A percentile compares a stretch with the other conserved stretches of the same genome.
phyloP scores from a whole-genome alignment of 2,888 invertebrate species.

The Ophion obscuratus region DNA sequence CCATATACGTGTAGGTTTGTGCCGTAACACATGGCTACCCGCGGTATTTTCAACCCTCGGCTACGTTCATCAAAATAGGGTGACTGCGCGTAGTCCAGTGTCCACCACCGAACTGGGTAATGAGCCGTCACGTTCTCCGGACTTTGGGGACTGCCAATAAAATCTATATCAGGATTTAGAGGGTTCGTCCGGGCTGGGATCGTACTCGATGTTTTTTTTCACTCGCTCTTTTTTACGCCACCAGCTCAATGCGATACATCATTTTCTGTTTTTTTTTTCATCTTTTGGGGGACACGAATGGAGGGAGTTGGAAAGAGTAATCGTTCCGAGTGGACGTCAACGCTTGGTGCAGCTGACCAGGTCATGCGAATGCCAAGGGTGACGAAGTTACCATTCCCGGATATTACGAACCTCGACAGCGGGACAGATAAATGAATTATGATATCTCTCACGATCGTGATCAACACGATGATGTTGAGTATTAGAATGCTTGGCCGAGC shows the following conservation, averaged over 20 bases:
- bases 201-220: constrained; percentile 23
- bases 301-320: constrained; percentile 59
- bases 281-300: constrained; percentile 18
- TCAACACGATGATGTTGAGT: constrained; percentile 9
- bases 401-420: constrained; percentile 45
- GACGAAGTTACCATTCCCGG: constrained; percentile 46
- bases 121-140: constrained; percentile 79
- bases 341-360: constrained; percentile 60
- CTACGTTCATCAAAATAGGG: constrained; percentile 67
- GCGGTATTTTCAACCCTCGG: constrained; percentile 57
- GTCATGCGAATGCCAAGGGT: constrained; percentile 54
- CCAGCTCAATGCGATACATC: constrained; percentile 72
- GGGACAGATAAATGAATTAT: constrained; percentile 62
- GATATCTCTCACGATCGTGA: constrained; percentile 46
- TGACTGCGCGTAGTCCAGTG: constrained; percentile 68
- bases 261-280: constrained; percentile 63
- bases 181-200: constrained; percentile 41
- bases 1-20: not conserved
- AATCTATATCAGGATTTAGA: constrained; percentile 79
- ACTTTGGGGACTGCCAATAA: constrained; percentile 76
- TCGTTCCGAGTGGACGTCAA: constrained; percentile 62
- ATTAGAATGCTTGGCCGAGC: constrained; percentile 9
- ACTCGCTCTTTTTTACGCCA: constrained; percentile 63
- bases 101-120: constrained; percentile 78
- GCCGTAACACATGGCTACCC: constrained; percentile 63